Evolutionary conservation across 2,113 vertebrate species (phyloP).

Genomic region (Corythoichthys intestinalis): DNA sequence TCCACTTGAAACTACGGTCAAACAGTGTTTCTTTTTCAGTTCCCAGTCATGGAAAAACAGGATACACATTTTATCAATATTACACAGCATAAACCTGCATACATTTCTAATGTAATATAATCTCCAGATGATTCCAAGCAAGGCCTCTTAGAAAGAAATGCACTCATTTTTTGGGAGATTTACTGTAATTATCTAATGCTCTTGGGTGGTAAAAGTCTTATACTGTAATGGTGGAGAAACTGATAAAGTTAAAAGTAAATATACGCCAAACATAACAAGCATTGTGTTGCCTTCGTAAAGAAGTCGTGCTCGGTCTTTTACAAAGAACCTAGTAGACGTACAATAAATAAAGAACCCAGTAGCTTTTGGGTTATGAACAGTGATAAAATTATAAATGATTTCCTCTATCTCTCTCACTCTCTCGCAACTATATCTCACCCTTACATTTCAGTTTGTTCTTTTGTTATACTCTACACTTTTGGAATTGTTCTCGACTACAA

Average conservation of each 20-base stretch:
- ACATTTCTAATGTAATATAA: conserved; percentile 1
- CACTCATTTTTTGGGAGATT: conserved; percentile 26
- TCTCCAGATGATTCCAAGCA: conserved; percentile 18
- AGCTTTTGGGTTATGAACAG: conserved; percentile 29
- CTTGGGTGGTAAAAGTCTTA: conserved; percentile 57
- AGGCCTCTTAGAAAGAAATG: conserved; percentile 25
- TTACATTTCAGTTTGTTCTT: conserved; percentile 1
- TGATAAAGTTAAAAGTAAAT: conserved; percentile 47
- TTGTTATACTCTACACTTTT: conserved; percentile 11
- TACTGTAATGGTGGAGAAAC: conserved; percentile 56
- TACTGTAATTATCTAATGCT: conserved; percentile 27
- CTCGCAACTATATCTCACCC: not conserved
- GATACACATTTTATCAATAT: not conserved
- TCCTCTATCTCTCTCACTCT: conserved; percentile 1
- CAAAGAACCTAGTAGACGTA: conserved; percentile 26
- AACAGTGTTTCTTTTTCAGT: not conserved
- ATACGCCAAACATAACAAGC: conserved; percentile 45
- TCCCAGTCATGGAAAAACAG: no score
- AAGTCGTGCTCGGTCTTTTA: conserved; percentile 22
- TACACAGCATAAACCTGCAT: not conserved
- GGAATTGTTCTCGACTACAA: conserved; percentile 35
- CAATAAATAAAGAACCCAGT: conserved; percentile 41
- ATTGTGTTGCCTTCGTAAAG: conserved; percentile 24
- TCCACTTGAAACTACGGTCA: not conserved
- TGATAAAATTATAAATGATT: conserved; percentile 36